Conservation (phyloP, 92 coral and sea anemone genomes). For the Pocillopora grandis region DNA sequence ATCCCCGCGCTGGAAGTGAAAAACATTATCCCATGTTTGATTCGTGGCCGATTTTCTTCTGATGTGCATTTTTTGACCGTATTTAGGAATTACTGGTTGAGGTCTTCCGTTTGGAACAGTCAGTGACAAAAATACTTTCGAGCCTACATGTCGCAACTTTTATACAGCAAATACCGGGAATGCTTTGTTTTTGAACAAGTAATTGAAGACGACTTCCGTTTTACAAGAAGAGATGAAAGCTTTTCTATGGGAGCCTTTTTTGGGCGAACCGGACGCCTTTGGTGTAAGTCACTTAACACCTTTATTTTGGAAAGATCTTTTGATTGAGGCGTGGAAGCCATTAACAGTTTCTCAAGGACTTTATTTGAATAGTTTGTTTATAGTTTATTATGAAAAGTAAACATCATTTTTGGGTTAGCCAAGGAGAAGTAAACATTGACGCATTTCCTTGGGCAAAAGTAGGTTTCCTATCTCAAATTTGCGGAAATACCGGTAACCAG, state of each 20-base stretch:
- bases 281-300: conserved; percentile 11
- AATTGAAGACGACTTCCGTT: conserved; percentile 32
- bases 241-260: conserved; percentile 25
- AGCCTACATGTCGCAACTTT: not conserved
- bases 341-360: not conserved
- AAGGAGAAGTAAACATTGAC: not conserved
- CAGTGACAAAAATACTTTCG: conserved; percentile 13
- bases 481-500: conserved; percentile 5
- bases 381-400: not conserved
- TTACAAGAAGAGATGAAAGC: not conserved
- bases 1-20: not conserved
- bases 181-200: conserved; percentile 17
- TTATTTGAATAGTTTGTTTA: not conserved
- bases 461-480: not conserved
- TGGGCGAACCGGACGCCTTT: conserved; percentile 4
- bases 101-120: conserved; percentile 14
- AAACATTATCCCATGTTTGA: not conserved
- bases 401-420: not conserved
- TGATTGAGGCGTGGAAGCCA: conserved; percentile 3
- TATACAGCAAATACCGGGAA: not conserved
- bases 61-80: conserved; percentile 26
- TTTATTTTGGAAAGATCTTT: conserved; percentile 1
- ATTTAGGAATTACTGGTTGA: conserved; percentile 10
- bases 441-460: conserved; percentile 8
- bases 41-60: conserved; percentile 13